These are phyloP conservation scores for Agrochola lota DNA, from an alignment of 2,888 invertebrate species.

Conservation along the genomic window DNA sequence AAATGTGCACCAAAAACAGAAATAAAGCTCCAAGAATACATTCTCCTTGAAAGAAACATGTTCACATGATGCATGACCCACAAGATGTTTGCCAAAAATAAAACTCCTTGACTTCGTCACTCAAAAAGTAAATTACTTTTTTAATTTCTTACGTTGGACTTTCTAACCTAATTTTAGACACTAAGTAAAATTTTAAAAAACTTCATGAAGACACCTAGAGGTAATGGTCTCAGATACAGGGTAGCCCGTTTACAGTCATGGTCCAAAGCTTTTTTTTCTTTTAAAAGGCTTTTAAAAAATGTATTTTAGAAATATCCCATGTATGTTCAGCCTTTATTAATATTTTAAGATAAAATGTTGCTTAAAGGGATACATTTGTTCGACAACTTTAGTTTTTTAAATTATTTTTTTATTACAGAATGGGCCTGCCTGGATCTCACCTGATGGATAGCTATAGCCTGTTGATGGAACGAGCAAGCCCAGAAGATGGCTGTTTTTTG, in stretches of 20 bases:
- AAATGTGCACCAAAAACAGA: neutral
- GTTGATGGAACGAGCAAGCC: too few species aligned
- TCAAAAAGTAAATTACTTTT: slow-evolving; percentile 18
- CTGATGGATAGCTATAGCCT: too few species aligned
- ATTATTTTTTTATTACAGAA: too few species aligned
- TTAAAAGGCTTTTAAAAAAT: too few species aligned
- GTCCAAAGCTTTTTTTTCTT: too few species aligned
- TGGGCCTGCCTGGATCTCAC: too few species aligned
- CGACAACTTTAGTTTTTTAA: too few species aligned
- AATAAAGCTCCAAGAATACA: slow-evolving; percentile 32
- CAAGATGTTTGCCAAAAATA: slow-evolving; percentile 36
- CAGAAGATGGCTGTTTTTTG: slow-evolving; percentile 22
- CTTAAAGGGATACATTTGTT: neutral
- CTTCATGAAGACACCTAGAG: neutral
- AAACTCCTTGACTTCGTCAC: slow-evolving; percentile 6
- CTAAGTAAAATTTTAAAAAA: neutral
- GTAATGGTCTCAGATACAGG: neutral
- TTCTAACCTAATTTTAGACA: neutral
- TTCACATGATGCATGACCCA: slow-evolving; percentile 23
- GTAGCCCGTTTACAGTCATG: neutral
- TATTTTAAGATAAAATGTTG: neutral
- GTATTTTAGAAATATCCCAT: too few species aligned
- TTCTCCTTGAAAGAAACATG: slow-evolving; percentile 32
- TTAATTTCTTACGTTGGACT: neutral
- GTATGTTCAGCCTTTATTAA: neutral